Base-by-base conservation (phyloP, 2,797 vertebrate species). In the Lophius americanus region DNA sequence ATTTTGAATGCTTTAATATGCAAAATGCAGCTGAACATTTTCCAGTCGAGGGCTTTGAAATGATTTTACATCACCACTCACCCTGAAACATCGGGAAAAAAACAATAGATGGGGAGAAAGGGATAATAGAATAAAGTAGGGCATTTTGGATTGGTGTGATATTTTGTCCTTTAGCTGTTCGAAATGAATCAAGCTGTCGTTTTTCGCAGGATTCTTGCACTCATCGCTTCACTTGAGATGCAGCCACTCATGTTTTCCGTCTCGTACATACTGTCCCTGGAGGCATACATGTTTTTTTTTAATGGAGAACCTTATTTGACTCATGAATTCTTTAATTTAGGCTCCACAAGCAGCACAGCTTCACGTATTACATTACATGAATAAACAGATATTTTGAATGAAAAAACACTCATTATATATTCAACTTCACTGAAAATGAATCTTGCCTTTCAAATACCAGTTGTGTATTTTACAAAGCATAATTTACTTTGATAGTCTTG, bases 1-100 rank as follows among this genome's bases (percentile, higher is more conserved):
- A 87, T 88, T 88, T 82, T 79, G 64, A 85, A 81, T 35, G 51
- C 62, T 85, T 89, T 88, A 79, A 89, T 38, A 87, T 87, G 83
- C 78, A 77, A 84, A 89, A 86, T 79, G 73, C 55, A 75, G 79
- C 89, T 85, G 52, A 86, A 78, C 59, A 75, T 88, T 90, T 85
- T 88, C 73, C 78, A 83, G 71, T 80, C 71, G 68, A 90, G 52
- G 63, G 84, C 76, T 85, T 82, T 85, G 54, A 76, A 82, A 88
- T 60, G 78, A 79, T 83, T 85, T 89, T 82, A 83, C 67, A 81
- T 90, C 70, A 79, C 55, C 42, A 70, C 65, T 82, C 69, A 46
- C 14, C 55, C 80, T 75, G 69, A 87, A 82, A 84, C 62, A 76
- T 81, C 64, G 70, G 56, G 64, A 68, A 72, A 68, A 72, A 81